These are phyloP conservation scores for Macrosteles quadrilineatus DNA, from an alignment of 1,140 invertebrate species.

Conservation along the genomic window DNA sequence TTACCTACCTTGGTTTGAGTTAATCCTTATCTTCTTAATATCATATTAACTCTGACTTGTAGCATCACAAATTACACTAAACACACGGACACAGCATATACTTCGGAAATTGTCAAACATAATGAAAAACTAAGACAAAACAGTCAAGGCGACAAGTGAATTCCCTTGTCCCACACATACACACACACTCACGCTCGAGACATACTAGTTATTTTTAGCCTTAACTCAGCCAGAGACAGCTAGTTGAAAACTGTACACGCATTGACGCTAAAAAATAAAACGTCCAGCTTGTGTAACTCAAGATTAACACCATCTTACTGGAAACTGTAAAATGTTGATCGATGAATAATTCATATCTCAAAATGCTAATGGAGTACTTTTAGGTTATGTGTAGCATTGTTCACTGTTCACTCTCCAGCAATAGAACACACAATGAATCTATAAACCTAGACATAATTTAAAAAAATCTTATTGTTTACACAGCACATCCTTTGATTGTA, in stretches of 20 bases:
- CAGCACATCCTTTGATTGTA: slow-evolving; percentile 6
- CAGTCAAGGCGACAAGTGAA: slow-evolving; percentile 2
- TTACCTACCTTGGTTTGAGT: background rate
- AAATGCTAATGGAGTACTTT: slow-evolving; percentile 17
- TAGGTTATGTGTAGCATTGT: slow-evolving; percentile 29
- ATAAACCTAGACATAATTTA: slow-evolving; percentile 21
- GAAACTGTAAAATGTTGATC: background rate
- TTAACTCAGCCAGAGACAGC: slow-evolving; percentile 29
- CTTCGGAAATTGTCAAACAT: background rate
- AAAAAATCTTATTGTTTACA: slow-evolving; percentile 1
- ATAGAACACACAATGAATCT: slow-evolving; percentile 25
- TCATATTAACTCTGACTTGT: background rate
- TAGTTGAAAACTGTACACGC: slow-evolving; percentile 23
- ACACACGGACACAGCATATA: background rate
- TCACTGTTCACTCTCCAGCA: slow-evolving; percentile 12
- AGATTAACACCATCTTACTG: background rate
- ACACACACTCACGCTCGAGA: slow-evolving; percentile 24
- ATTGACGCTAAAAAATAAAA: background rate
- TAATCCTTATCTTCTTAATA: slow-evolving; percentile 1
- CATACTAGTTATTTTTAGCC: slow-evolving; percentile 29
- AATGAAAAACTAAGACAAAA: background rate
- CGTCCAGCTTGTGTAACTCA: no score
- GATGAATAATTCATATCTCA: slow-evolving; percentile 21
- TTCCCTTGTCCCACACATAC: slow-evolving; percentile 22
- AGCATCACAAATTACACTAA: background rate